Conservation (phyloP, 1,140 invertebrate genomes). For the Tribolium madens region DNA sequence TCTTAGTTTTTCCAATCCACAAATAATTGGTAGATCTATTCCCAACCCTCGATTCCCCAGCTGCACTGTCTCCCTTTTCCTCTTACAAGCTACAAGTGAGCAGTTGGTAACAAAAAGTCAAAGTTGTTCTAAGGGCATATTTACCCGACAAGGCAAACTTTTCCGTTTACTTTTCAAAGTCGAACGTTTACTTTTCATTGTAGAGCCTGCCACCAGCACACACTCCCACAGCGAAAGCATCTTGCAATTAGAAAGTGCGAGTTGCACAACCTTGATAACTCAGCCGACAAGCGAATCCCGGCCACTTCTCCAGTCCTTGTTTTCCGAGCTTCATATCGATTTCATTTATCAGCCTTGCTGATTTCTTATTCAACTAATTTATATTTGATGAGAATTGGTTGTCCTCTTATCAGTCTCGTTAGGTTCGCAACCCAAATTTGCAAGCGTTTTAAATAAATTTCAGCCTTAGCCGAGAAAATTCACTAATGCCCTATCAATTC, state of each 20-base stretch:
- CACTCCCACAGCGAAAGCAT: slow-evolving; percentile 22
- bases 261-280: slow-evolving; percentile 16
- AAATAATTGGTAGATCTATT: neutral
- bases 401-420: slow-evolving; percentile 10
- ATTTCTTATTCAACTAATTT: slow-evolving; percentile 38
- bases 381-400: slow-evolving; percentile 32
- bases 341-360: slow-evolving; percentile 30
- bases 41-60: neutral
- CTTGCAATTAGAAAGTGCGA: slow-evolving; percentile 30
- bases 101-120: slow-evolving; percentile 31
- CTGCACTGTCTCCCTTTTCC: neutral
- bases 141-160: slow-evolving; percentile 27
- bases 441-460: slow-evolving; percentile 17
- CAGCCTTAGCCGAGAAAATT: neutral
- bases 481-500: slow-evolving; percentile 12
- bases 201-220: slow-evolving; percentile 21
- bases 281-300: neutral
- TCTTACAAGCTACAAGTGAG: slow-evolving; percentile 17
- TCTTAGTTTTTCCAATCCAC: neutral
- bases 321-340: slow-evolving; percentile 22
- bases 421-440: neutral
- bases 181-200: slow-evolving; percentile 38
- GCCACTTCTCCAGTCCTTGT: neutral
- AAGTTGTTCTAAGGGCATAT: slow-evolving; percentile 36
- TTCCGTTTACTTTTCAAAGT: slow-evolving; percentile 36